These are phyloP conservation scores for Drosophila nebulosa DNA, from an alignment of 1,140 invertebrate species.

Conservation along the genomic window DNA sequence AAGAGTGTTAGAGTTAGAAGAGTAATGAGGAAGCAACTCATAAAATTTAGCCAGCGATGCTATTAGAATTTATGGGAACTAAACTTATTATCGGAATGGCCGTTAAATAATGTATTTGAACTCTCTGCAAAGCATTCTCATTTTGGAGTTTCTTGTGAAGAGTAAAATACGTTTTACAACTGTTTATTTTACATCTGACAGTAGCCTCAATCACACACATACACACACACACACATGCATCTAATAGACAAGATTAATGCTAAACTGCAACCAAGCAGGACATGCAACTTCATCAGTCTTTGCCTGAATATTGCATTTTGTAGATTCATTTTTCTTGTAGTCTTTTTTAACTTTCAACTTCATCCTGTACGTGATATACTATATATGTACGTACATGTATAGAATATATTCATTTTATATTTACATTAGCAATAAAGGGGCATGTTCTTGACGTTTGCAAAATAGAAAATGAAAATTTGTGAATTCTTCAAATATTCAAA, in stretches of 20 bases:
- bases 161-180: neutral
- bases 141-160: neutral
- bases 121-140: neutral
- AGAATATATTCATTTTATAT: neutral
- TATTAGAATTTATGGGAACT: neutral
- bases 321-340: neutral
- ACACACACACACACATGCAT: neutral
- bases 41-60: neutral
- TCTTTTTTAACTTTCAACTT: too few species aligned
- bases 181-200: neutral
- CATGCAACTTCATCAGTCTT: neutral
- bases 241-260: neutral
- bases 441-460: neutral
- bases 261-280: neutral
- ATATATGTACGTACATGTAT: too few species aligned
- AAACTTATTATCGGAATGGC: neutral
- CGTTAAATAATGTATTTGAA: too few species aligned
- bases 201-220: neutral
- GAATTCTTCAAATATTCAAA: neutral
- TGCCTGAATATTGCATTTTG: neutral
- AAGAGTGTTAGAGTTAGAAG: constrained; percentile 1
- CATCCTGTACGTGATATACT: neutral
- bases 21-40: neutral
- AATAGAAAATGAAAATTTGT: neutral
- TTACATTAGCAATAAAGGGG: neutral